These are phyloP conservation scores for Acrossocheilus fasciatus DNA, from an alignment of 2,797 vertebrate species.

Conservation along the genomic window DNA sequence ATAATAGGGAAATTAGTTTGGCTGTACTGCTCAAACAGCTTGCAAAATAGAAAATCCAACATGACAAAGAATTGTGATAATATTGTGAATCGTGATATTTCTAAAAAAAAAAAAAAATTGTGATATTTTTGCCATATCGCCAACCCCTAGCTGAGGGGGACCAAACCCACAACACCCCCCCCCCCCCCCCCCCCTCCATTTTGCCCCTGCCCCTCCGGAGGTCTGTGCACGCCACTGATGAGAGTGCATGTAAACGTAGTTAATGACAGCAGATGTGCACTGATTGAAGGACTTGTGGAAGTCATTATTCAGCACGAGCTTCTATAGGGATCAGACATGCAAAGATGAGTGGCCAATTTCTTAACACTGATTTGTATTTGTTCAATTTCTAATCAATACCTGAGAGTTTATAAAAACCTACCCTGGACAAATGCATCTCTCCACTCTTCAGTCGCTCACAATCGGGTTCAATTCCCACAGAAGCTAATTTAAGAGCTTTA, in stretches of 20 bases:
- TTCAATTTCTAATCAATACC: slow-evolving; percentile 12
- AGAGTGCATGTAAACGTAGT: not conserved
- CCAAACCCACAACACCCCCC: too few relatives aligned
- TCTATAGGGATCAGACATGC: slow-evolving; percentile 13
- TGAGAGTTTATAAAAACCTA: not conserved
- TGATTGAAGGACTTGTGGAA: not conserved
- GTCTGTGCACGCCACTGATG: not conserved
- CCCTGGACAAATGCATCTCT: slow-evolving; percentile 25
- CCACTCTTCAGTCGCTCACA: not conserved
- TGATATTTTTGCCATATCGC: too few relatives aligned
- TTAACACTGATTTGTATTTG: not conserved
- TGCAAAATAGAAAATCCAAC: too few relatives aligned
- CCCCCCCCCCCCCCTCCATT: too few relatives aligned
- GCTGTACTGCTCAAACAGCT: too few relatives aligned
- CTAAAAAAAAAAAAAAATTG: too few relatives aligned
- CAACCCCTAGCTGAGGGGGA: too few relatives aligned
- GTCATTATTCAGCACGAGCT: not conserved
- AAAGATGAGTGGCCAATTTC: not conserved
- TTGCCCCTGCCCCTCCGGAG: too few relatives aligned
- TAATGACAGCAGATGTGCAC: not conserved
- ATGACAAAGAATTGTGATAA: too few relatives aligned
- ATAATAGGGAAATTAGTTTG: too few relatives aligned
- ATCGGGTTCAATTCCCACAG: not conserved
- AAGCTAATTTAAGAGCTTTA: slow-evolving; percentile 54
- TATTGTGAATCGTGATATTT: too few relatives aligned